phyloP scores from a whole-genome alignment of 1,140 invertebrate species.

The Macrobrachium nipponense region DNA sequence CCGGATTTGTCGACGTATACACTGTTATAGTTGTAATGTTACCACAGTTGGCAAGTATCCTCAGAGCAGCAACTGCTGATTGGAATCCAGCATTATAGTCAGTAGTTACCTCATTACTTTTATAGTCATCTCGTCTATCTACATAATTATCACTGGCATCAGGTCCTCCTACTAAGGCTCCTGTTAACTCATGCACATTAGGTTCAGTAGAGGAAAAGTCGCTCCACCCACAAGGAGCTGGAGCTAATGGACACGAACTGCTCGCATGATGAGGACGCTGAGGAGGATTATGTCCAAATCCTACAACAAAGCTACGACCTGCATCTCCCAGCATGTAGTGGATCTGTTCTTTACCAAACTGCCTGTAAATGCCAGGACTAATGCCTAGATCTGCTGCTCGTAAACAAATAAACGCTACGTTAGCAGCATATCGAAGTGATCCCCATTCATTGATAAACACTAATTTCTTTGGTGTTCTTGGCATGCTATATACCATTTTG shows the following conservation, averaged over 20 bases:
- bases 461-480: slow-evolving; percentile 31
- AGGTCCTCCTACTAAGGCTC: slow-evolving; percentile 69
- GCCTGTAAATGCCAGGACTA: slow-evolving; percentile 66
- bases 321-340: slow-evolving; percentile 75
- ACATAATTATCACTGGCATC: slow-evolving; percentile 67
- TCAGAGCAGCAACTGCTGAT: slow-evolving; percentile 14
- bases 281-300: slow-evolving; percentile 72
- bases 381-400: slow-evolving; percentile 69
- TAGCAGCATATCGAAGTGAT: slow-evolving; percentile 30
- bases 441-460: slow-evolving; percentile 43
- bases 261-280: background rate
- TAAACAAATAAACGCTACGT: slow-evolving; percentile 42
- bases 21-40: no score
- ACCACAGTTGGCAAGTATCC: background rate
- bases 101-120: slow-evolving; percentile 68
- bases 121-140: slow-evolving; percentile 67
- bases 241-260: no score
- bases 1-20: no score
- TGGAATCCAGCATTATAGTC: slow-evolving; percentile 70
- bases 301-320: slow-evolving; percentile 76
- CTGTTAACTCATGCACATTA: slow-evolving; percentile 65
- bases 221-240: no score
- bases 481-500: slow-evolving; percentile 42
- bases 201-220: background rate
- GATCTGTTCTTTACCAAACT: slow-evolving; percentile 76